Base-by-base conservation (phyloP, 2,797 vertebrate species). In the Phrynocephalus forsythii region DNA sequence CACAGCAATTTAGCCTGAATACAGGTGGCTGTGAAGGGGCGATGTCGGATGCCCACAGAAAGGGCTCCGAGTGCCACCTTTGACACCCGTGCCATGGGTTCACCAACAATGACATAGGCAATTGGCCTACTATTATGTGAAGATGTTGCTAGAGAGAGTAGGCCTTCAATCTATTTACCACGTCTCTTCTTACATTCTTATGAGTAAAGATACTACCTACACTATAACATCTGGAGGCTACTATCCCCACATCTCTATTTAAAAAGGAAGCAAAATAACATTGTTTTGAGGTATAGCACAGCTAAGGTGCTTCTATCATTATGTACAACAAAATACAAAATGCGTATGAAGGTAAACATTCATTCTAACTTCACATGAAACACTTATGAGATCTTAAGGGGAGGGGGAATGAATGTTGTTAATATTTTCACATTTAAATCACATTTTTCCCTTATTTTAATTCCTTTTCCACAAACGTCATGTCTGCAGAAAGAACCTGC, bases 401-500 rank as follows among this genome's bases (percentile, higher is more conserved):
- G 20, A 18, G 9, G 33, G 66, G 33, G 28, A 30, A 9, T 26
- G 44, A 81, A 24, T n/a, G 67, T 52, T 24, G 60, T 20, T 66
- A 87, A 87, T 76, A 77, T 82, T 87, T 82, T 87, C 80, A 82
- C 8, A 63, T 84, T 83, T 52, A 80, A 84, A 88, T 73, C 68
- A 88, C 44, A 88, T 88, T 88, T 88, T 79, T 69, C 78, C 79
- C 79, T 86, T 71, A 77, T 71, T 84, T 84, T 86, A 82, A 83
- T 86, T 75, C n/a, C n/a, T 68, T 60, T 56, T 75, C 69, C 83
- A 88, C 71, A 67, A 81, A 75, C 78, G 86, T 95, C 93, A 91
- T 93, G 93, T 92, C 93, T 94, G 91, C 92, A 88, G 82, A 90
- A 82, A 89, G 56, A 92, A 76, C 68, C 28, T 88, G 92, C 92